Conservation (phyloP, 2,797 vertebrate species). For the Falco peregrinus region DNA sequence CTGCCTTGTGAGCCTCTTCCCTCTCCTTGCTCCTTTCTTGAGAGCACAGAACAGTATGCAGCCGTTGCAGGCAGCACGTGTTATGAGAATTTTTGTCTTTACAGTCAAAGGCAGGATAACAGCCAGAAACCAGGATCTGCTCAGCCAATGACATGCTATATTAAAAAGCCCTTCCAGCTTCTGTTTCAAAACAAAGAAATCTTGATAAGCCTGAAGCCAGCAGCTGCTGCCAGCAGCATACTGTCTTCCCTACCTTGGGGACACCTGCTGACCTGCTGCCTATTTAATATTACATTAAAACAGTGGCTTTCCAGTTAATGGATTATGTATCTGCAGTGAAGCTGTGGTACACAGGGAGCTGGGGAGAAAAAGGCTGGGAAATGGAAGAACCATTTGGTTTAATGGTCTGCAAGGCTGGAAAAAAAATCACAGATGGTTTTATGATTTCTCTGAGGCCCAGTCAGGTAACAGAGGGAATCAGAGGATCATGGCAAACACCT, state of each 20-base stretch:
- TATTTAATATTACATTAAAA: conserved; percentile 56
- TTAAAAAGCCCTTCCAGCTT: conserved; percentile 34
- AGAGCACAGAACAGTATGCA: not conserved
- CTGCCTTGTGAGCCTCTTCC: not conserved
- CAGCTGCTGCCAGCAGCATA: conserved; percentile 26
- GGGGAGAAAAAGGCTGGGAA: not conserved
- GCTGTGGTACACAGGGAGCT: not conserved
- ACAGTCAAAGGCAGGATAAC: not conserved
- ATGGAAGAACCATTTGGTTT: not conserved
- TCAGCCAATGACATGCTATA: not conserved
- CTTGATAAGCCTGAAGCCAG: conserved; percentile 19
- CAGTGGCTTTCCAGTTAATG: not conserved
- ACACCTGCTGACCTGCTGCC: conserved; percentile 52
- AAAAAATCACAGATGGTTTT: not conserved
- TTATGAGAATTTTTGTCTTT: not conserved
- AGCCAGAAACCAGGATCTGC: not conserved
- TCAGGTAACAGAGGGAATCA: not conserved
- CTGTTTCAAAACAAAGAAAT: conserved; percentile 56
- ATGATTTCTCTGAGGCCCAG: not conserved
- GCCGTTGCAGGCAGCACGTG: not conserved
- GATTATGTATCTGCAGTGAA: conserved; percentile 27
- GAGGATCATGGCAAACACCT: not conserved
- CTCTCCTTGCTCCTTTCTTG: not conserved
- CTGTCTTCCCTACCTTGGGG: conserved; percentile 29
- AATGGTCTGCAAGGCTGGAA: not conserved